Evolutionary conservation across 2,797 vertebrate species (phyloP).

Genomic region (Linurgus olivaceus): DNA sequence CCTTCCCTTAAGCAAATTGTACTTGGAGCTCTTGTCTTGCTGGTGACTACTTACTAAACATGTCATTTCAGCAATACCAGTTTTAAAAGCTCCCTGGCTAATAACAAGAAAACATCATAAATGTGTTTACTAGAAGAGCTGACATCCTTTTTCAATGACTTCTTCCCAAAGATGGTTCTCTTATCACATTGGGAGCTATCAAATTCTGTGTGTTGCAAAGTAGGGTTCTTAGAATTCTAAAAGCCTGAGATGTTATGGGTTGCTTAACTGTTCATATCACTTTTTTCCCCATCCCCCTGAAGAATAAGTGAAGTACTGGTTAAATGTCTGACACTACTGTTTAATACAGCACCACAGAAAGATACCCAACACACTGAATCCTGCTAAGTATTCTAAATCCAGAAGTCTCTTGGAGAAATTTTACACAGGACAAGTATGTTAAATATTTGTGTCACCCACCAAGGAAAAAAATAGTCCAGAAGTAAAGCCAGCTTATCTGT

Average conservation of each 20-base stretch:
- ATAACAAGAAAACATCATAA: not conserved
- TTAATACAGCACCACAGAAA: not conserved
- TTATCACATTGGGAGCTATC: not conserved
- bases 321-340: not conserved
- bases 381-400: not conserved
- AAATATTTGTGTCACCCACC: not conserved
- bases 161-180: not conserved
- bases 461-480: not conserved
- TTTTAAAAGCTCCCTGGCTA: not conserved
- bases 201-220: not conserved
- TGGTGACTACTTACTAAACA: not conserved
- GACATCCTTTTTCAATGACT: not conserved
- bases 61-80: not conserved
- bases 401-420: not conserved
- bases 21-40: not conserved
- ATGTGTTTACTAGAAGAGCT: not conserved
- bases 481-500: not conserved
- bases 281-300: fast-evolving
- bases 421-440: not conserved
- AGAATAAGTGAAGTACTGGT: not conserved
- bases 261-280: not conserved
- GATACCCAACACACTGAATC: not conserved
- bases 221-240: not conserved
- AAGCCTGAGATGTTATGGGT: not conserved
- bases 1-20: not conserved